Conservation (phyloP, 2,797 vertebrate species). For the Spondyliosoma cantharus region DNA sequence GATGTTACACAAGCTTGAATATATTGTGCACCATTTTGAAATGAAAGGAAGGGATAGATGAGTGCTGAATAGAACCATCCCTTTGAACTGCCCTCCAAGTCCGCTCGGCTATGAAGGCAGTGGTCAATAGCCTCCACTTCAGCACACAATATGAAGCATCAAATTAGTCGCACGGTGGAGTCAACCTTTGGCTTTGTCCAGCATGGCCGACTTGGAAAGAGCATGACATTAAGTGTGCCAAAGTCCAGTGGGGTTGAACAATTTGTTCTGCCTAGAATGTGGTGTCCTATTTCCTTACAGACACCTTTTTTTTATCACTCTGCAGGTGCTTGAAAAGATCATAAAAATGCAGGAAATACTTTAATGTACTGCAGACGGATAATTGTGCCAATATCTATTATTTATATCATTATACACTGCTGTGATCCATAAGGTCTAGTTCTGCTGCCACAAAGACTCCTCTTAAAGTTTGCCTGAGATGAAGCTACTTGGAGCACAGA, state of each 20-base stretch:
- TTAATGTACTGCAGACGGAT: constrained; percentile 57
- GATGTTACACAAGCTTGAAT: constrained; percentile 70
- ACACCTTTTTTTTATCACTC: constrained; percentile 51
- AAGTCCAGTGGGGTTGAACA: constrained; percentile 62
- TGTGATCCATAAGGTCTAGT: constrained; percentile 3
- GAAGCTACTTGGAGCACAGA: constrained; percentile 44
- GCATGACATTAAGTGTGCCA: constrained; percentile 69
- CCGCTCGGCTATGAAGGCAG: constrained; percentile 43
- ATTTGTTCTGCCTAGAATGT: constrained; percentile 63
- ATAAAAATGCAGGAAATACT: constrained; percentile 57
- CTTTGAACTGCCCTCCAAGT: constrained; percentile 74
- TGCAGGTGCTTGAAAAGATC: constrained; percentile 70
- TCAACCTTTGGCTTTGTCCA: constrained; percentile 75
- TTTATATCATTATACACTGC: constrained; percentile 41
- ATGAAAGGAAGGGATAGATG: constrained; percentile 71
- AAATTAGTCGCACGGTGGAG: constrained; percentile 74
- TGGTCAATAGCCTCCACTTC: constrained; percentile 76
- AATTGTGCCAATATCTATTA: constrained; percentile 62
- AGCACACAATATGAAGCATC: constrained; percentile 71
- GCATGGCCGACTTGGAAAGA: constrained; percentile 69
- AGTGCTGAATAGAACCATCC: constrained; percentile 64
- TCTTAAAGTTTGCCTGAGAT: constrained; percentile 53
- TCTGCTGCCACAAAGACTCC: constrained; percentile 28
- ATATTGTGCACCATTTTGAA: constrained; percentile 69
- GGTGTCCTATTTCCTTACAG: constrained; percentile 48